phyloP scores from a whole-genome alignment of 1,140 invertebrate species.

The Atta texana region DNA sequence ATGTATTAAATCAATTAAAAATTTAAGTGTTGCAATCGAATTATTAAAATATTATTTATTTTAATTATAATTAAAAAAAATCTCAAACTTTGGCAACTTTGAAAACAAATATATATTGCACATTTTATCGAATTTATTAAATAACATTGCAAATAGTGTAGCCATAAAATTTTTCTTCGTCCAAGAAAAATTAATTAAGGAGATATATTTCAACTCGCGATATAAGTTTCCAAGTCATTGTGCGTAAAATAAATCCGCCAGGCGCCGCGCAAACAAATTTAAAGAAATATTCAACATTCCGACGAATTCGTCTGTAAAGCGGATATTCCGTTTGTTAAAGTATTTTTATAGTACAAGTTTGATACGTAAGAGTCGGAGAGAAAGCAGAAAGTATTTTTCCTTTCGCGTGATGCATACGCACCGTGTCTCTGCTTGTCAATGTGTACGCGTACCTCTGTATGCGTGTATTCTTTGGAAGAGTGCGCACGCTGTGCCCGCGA shows the following conservation, averaged over 20 bases:
- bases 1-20: not conserved
- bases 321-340: slow-evolving; percentile 10
- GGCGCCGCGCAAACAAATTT: slow-evolving; percentile 36
- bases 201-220: not conserved
- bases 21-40: not conserved
- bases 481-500: not conserved
- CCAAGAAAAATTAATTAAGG: not conserved
- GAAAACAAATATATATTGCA: not conserved
- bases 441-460: slow-evolving; percentile 20
- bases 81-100: not conserved
- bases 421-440: not conserved
- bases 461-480: not conserved
- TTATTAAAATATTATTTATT: not conserved
- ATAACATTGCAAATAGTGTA: not conserved
- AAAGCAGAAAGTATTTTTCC: slow-evolving; percentile 23
- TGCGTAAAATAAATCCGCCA: slow-evolving; percentile 18
- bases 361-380: slow-evolving; percentile 17
- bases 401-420: slow-evolving; percentile 14
- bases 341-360: slow-evolving; percentile 45
- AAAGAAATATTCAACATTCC: slow-evolving; percentile 33
- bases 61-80: not conserved
- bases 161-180: not conserved
- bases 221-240: not conserved
- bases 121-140: not conserved
- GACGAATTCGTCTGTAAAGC: slow-evolving; percentile 28